Percentiles rank a stretch among this genome's conserved stretches.
Evolutionary conservation across 2,797 vertebrate genomes (phyloP).

Genomic region (Sebastes trivittatus): DNA sequence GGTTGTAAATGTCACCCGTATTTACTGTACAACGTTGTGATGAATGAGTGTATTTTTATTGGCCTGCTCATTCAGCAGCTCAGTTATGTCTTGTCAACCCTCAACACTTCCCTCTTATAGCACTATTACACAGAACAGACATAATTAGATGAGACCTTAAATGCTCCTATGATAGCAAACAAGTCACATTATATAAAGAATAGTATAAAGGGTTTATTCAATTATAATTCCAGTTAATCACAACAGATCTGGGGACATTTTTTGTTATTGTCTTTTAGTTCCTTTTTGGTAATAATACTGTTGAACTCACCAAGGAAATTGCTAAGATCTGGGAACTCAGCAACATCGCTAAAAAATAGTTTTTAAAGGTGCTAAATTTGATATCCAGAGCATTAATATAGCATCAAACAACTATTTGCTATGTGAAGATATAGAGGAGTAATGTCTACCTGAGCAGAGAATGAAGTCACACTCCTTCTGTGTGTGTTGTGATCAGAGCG

Average conservation of each 20-base stretch:
- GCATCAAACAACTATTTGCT: no score
- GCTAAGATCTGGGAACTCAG: background rate
- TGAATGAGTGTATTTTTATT: slow-evolving; percentile 16
- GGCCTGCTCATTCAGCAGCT: slow-evolving; percentile 20
- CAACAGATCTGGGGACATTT: background rate
- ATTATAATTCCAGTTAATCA: background rate
- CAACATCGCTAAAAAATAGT: no score
- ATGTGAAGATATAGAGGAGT: no score
- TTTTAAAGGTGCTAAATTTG: no score
- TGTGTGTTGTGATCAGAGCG: no score
- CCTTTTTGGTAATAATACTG: background rate
- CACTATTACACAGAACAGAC: background rate
- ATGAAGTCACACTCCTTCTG: no score
- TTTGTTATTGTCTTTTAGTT: background rate
- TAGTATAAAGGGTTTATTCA: background rate
- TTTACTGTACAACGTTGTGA: slow-evolving; percentile 38
- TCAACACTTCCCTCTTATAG: background rate
- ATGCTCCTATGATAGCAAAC: background rate
- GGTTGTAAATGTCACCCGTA: slow-evolving; percentile 67
- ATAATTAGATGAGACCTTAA: background rate
- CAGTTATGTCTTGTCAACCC: slow-evolving; percentile 7
- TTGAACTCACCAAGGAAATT: background rate
- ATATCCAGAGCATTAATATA: no score
- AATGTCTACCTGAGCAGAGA: no score
- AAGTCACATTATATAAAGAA: background rate